Base-by-base conservation (phyloP, 2,113 vertebrate genomes). In the Lepidothrix coronata region DNA sequence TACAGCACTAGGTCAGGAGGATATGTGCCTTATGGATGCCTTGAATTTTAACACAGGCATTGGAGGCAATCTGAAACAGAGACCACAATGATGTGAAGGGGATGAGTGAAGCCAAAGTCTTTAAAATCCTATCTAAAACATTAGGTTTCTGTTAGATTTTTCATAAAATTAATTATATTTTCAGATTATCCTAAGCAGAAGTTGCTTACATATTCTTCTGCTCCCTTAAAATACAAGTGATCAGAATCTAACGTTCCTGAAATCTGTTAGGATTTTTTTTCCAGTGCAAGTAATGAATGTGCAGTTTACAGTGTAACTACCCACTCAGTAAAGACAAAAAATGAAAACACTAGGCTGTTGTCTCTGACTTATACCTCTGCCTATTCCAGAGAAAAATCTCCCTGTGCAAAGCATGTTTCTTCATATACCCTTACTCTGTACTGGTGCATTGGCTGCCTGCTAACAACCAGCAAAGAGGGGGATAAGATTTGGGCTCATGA, bases 1-100 rank as follows among this genome's bases (percentile, higher is more conserved):
- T 72, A 73, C 37, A 95, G 74, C 78, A 77, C 62, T 81, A 66
- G 90, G 92, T 88, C 90, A 95, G 85, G 37, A 91, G 82, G 65
- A 94, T 65, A 68, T 61, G 88, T n/a, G 68, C 83, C 57, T 93
- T 93, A 93, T 49, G 57, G 78, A 84, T 84, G 72, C 59, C 31
- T 80, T 74, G 79, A 91, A 95, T 93, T 93, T 94, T 77, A 86
- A 86, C 79, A 86, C 39, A 57, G 65, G 20, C 55, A 67, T 23
- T 65, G 55, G 37, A 77, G 30, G 31, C 31, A 77, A 84, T 51
- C 73, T 72, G 65, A 93, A 91, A 89, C 25, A 48, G 59, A 70
- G 27, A 71, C 30, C 52, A 80, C 48, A 43, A 5, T 55, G 5
- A 18, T 37, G 82, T 58, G 6, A 7, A 10, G 7, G 5, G 11